Base-by-base conservation (phyloP, 1,140 invertebrate genomes). In the Scaptomyza graminum region DNA sequence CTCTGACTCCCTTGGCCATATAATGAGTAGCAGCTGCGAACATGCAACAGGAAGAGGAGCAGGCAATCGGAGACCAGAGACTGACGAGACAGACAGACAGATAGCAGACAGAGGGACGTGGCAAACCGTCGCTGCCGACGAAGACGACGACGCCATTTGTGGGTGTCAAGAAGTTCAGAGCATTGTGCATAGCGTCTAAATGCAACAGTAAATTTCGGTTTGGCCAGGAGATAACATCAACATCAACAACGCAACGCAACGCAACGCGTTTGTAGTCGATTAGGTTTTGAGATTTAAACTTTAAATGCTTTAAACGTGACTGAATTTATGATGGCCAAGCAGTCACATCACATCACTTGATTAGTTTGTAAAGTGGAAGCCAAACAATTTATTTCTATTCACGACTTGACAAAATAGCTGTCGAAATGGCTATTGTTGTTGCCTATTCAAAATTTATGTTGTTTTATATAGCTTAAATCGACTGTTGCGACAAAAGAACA, bases 231-330 rank as follows among this genome's bases (percentile, higher is more conserved):
- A 73, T 85, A 87, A 76, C 87, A 83, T 77, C 69, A 57, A 31
- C 25, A 37, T 77, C 69, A 57, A 31, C 25, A 37, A 34, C 64
- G 31, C 37, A 52, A 46, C 73, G 57, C 61, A 39, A 46, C 44
- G 37, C 44, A 39, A 43, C 31, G 41, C 11, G 47, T 16, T 39
- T 46, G 13, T 46, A n/a, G 22, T 39, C 51, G 37, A n/a, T 61
- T 64, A 7, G 25, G 28, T 46, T 43, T 50, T 16, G 57, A 76
- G 79, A 80, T 90, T 89, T 64, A 41, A 41, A 85, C n/a, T 82
- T 85, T 81, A 90, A 90, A 90, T 90, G 79, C 74, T 55, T 54
- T 31, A 71, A 89, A 90, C 89, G 89, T 90, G 89, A 83, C 89
- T 85, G 56, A 90, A 90, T 90, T 90, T 90, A 90, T 90, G 76